phyloP scores from a whole-genome alignment of 2,888 invertebrate species.

The Cephus nigrinus region DNA sequence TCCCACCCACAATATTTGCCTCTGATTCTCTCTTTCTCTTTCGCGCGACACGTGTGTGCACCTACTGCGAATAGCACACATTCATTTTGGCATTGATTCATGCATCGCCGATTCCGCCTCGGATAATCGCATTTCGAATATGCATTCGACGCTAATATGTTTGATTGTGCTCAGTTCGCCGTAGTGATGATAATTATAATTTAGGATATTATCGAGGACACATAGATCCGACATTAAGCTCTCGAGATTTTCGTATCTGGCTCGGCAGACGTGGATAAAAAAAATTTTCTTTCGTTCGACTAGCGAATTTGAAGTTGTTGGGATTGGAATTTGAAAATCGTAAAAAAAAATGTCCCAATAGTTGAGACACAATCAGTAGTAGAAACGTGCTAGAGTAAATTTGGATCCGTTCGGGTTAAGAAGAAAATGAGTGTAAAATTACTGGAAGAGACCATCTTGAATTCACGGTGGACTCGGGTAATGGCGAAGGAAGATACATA shows the following conservation, averaged over 20 bases:
- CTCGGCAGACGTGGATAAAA: no score
- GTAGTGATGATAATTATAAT: conserved; percentile 37
- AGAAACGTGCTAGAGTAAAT: not conserved
- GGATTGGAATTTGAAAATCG: not conserved
- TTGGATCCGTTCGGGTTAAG: not conserved
- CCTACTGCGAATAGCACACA: conserved; percentile 37
- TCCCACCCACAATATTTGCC: not conserved
- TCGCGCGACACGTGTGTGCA: not conserved
- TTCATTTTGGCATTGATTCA: conserved; percentile 36
- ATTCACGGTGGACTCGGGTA: not conserved
- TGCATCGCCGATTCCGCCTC: conserved; percentile 34
- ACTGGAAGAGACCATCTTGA: not conserved
- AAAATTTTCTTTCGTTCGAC: no score
- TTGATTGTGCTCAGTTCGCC: conserved; percentile 37
- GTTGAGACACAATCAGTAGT: not conserved
- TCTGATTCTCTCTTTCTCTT: not conserved
- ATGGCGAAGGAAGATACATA: no score
- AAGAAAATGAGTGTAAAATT: not conserved
- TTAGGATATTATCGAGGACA: conserved; percentile 19
- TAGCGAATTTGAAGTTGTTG: no score
- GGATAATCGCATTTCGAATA: conserved; percentile 52
- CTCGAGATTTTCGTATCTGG: not conserved
- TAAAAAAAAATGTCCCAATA: not conserved
- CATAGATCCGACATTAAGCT: not conserved
- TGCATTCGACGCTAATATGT: conserved; percentile 44